Evolutionary conservation across 1,140 invertebrate species (phyloP).

Genomic region (Neoseiulus cucumeris): DNA sequence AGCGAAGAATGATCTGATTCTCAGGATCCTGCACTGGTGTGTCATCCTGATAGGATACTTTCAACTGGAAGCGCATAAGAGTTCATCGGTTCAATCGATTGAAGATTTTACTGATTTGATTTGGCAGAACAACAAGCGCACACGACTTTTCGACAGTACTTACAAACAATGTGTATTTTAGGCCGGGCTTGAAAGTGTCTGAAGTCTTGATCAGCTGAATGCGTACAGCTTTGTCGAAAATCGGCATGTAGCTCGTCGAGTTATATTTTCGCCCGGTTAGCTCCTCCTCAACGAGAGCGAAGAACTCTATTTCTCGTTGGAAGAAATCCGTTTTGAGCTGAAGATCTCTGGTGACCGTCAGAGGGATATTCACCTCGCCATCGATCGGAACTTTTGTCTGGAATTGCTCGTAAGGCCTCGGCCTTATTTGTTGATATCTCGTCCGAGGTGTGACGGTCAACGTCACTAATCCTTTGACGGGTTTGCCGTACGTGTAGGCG

Average conservation of each 20-base stretch:
- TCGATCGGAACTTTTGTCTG: conserved; percentile 21
- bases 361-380: conserved; percentile 20
- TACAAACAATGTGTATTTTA: conserved; percentile 60
- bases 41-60: conserved; percentile 51
- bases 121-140: not conserved
- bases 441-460: conserved; percentile 21
- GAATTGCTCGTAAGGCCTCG: conserved; percentile 21
- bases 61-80: conserved; percentile 31
- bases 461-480: conserved; percentile 36
- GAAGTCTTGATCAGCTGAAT: conserved; percentile 60
- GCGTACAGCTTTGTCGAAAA: conserved; percentile 59
- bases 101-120: not conserved
- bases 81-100: not conserved
- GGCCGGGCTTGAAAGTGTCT: conserved; percentile 62
- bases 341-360: conserved; percentile 20
- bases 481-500: conserved; percentile 59
- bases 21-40: conserved; percentile 40
- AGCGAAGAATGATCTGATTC: conserved; percentile 40
- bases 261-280: conserved; percentile 61
- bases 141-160: conserved; percentile 25
- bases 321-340: conserved; percentile 19
- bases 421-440: conserved; percentile 18
- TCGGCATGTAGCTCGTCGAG: conserved; percentile 42
- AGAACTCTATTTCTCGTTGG: conserved; percentile 47
- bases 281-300: conserved; percentile 56